These are phyloP conservation scores for Ceriagrion tenellum DNA, from an alignment of 2,888 invertebrate species.

Conservation along the genomic window DNA sequence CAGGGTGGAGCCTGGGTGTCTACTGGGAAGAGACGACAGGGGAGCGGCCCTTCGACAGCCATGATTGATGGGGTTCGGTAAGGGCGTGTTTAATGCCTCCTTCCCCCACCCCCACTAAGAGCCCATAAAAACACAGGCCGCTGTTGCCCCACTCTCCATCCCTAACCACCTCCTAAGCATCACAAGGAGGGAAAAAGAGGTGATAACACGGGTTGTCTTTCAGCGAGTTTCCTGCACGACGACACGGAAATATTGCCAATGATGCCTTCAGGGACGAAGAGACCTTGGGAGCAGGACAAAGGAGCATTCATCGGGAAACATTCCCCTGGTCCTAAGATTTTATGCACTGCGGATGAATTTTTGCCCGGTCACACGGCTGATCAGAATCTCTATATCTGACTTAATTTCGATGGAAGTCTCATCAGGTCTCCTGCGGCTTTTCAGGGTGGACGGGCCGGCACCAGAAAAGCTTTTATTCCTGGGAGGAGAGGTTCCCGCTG, in stretches of 20 bases:
- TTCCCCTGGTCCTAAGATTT: too few relatives aligned
- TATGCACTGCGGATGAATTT: too few relatives aligned
- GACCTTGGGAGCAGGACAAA: too few relatives aligned
- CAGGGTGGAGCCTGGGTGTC: not conserved
- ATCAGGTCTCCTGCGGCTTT: too few relatives aligned
- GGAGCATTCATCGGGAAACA: too few relatives aligned
- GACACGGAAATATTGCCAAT: not conserved
- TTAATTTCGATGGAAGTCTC: too few relatives aligned
- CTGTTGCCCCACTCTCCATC: not conserved
- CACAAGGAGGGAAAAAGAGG: not conserved
- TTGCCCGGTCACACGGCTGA: too few relatives aligned
- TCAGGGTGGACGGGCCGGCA: too few relatives aligned
- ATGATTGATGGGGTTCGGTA: not conserved
- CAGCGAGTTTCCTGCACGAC: not conserved
- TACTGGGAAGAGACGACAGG: not conserved
- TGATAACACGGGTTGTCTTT: not conserved
- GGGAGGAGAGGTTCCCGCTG: too few relatives aligned
- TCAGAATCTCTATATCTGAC: too few relatives aligned
- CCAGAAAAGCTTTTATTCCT: too few relatives aligned
- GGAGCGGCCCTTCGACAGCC: not conserved
- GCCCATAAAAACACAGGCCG: constrained; percentile 23
- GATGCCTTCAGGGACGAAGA: not conserved
- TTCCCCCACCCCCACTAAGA: not conserved
- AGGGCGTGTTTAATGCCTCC: not conserved
- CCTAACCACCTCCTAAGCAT: not conserved